These are phyloP conservation scores for Tragelaphus buxtoni DNA, from an alignment of 2,113 vertebrate species.

Conservation along the genomic window DNA sequence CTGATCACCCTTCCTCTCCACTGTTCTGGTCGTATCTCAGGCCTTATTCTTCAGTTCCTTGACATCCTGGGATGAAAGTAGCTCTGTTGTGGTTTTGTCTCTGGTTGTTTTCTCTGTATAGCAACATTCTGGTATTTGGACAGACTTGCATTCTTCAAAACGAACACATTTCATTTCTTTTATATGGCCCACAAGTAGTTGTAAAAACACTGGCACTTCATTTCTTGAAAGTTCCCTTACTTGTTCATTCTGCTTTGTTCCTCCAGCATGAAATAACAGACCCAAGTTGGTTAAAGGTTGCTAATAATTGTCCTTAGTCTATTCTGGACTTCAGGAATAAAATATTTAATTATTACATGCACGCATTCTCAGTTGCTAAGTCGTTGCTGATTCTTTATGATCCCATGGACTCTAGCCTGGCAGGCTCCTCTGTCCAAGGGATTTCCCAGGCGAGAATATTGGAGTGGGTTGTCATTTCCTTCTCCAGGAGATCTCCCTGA, in stretches of 20 bases:
- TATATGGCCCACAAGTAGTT: background rate
- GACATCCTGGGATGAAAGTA: background rate
- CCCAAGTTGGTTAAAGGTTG: background rate
- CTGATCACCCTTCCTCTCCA: background rate
- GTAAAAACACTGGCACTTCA: slow-evolving; percentile 36
- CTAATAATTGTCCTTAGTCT: background rate
- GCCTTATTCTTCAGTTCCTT: background rate
- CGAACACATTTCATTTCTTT: slow-evolving; percentile 37
- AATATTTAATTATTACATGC: background rate
- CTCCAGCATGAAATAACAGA: background rate
- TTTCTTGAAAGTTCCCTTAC: slow-evolving; percentile 16
- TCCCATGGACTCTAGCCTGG: background rate
- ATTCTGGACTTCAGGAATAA: background rate
- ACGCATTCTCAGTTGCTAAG: background rate
- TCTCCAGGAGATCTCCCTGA: background rate
- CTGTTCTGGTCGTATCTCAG: background rate
- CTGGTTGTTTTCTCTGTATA: slow-evolving; percentile 27
- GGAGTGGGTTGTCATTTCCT: background rate
- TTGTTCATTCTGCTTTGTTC: background rate
- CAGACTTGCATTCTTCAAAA: slow-evolving; percentile 37
- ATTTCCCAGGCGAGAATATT: background rate
- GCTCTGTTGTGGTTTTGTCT: background rate
- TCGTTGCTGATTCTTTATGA: background rate
- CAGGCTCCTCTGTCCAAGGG: background rate
- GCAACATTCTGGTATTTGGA: slow-evolving; percentile 30